Conservation (phyloP, 2,888 invertebrate species). For the Papilio gigon region DNA sequence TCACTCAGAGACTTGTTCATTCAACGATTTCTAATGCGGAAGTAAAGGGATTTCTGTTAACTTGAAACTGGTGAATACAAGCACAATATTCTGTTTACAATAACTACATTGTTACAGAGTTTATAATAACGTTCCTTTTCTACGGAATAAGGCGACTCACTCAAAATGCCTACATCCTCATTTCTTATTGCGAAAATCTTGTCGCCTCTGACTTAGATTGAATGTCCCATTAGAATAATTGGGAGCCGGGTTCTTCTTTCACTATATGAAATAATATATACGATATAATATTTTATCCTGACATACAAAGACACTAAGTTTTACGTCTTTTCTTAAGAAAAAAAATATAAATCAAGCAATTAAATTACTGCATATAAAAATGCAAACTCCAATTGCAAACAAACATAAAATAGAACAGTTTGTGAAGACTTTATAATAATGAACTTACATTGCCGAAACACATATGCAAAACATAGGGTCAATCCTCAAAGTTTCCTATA, state of each 20-base stretch:
- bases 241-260: not conserved
- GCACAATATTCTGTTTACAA: not conserved
- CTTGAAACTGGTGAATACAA: too few relatives aligned
- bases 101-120: not conserved
- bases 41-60: too few relatives aligned
- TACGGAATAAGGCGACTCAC: constrained; percentile 1
- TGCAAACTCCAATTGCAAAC: not conserved
- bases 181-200: constrained; percentile 1
- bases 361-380: not conserved
- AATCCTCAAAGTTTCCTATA: too few relatives aligned
- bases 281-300: constrained; percentile 2
- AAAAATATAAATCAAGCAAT: not conserved
- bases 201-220: constrained; percentile 15
- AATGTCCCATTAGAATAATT: constrained; percentile 22
- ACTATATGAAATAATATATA: not conserved
- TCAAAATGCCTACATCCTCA: constrained; percentile 8
- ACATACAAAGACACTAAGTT: not conserved
- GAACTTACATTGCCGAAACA: too few relatives aligned
- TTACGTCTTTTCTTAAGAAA: not conserved
- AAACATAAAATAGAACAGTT: too few relatives aligned
- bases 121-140: not conserved
- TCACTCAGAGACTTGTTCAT: too few relatives aligned
- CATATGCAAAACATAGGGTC: too few relatives aligned
- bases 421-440: too few relatives aligned
- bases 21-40: too few relatives aligned